phyloP scores from a whole-genome alignment of 2,888 invertebrate genomes.

The Polymixis flavicincta region DNA sequence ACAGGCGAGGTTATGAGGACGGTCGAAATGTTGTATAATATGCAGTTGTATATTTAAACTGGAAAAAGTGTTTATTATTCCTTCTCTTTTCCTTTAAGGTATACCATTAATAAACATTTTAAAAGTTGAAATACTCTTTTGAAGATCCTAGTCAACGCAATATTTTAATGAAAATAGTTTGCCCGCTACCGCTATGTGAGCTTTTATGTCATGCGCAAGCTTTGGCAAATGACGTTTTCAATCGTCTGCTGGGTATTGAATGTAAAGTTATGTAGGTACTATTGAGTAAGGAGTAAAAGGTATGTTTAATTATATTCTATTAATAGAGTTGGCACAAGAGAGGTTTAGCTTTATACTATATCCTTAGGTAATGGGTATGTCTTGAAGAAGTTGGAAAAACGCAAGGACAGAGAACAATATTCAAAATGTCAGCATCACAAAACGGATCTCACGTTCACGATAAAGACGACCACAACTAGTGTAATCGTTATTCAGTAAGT shows the following conservation, averaged over 20 bases:
- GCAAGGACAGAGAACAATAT: conserved; percentile 6
- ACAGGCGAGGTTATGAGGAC: conserved; percentile 21
- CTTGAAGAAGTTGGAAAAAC: neutral
- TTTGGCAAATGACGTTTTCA: neutral
- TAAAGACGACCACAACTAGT: conserved; percentile 22
- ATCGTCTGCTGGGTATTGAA: neutral
- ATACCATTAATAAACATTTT: neutral
- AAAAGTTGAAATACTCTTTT: too few relatives aligned
- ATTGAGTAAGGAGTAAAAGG: neutral
- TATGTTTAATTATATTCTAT: neutral
- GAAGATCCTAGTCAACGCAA: neutral
- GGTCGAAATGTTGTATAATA: neutral
- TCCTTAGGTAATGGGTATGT: neutral
- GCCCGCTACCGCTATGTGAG: neutral
- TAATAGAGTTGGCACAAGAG: too few relatives aligned
- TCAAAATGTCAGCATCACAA: conserved; percentile 36
- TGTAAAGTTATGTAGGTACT: neutral
- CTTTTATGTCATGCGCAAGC: neutral
- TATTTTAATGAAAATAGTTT: neutral
- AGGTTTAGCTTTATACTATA: too few relatives aligned
- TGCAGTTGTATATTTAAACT: conserved; percentile 1
- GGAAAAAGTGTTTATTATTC: neutral
- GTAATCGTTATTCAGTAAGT: conserved; percentile 40
- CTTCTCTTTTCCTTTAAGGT: neutral
- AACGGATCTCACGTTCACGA: conserved; percentile 41